Evolutionary conservation across 2,797 vertebrate genomes (phyloP), one percentile per base, ranked within the genome.

Genomic region (Dallia pectoralis): DNA sequence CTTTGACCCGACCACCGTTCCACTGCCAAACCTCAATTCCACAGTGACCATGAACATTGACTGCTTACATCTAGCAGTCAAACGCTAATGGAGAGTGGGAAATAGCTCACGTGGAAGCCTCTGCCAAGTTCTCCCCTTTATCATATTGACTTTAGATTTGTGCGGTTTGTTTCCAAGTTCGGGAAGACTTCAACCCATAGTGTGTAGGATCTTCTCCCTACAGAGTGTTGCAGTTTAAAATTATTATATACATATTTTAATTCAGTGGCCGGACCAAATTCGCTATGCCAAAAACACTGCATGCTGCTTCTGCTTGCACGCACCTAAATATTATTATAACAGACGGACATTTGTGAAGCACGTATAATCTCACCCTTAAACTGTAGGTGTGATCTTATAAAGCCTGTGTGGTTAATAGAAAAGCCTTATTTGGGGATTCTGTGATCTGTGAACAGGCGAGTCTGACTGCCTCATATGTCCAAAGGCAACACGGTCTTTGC

Each of bases 341-440:
- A 59, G 53, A 3, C 53, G 12, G 11, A n/a, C 53, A 59, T 25
- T 25, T 59, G 53, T 25, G 25, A 59, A 22, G 11, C 22, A 59
- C 12, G 25, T 19, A 75, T 16, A 8, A 48, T 64, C 12, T 70
- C 67, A 66, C 69, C 40, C 32, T 69, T 63, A 44, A 72, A 66
- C 69, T 75, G 47, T 30, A 64, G 19, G 33, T 71, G 73, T 72
- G 27, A 67, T 82, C 53, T 51, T 44, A 77, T 79, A 65, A 40
- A 33, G 16, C 18, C 59, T 76, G 56, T 71, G 70, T 70, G 49
- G 49, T 70, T 59, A 70, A 59, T 51, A 70, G 33, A 65, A 68
- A 61, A 40, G 22, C 86, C 84, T 83, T 86, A 83, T 87, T 79
- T 81, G 81, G 84, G 32, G 51, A 71, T 69, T 30, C 29, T 65